Conservation (phyloP, 2,113 vertebrate species). For the Phylloscopus trochilus region DNA sequence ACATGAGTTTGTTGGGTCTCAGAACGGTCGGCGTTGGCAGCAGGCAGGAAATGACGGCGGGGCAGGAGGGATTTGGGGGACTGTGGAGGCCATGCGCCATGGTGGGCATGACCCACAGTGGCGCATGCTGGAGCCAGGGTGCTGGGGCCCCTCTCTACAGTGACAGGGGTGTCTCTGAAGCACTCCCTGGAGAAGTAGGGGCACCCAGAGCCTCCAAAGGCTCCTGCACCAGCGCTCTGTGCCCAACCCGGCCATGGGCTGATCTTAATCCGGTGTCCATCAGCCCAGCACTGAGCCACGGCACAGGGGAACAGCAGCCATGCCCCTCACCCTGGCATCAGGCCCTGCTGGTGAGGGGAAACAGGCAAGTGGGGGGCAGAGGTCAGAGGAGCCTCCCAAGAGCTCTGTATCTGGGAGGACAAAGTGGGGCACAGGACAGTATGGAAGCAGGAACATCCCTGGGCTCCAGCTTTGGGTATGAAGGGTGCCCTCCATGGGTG, state of each 20-base stretch:
- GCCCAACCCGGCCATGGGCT: rapidly evolving
- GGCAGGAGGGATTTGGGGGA: neutral
- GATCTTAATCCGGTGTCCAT: rapidly evolving
- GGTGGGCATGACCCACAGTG: neutral
- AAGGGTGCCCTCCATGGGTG: neutral
- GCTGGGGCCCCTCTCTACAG: neutral
- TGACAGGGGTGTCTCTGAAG: neutral
- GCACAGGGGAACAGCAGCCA: rapidly evolving
- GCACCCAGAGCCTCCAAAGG: neutral
- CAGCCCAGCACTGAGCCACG: neutral
- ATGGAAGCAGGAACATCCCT: rapidly evolving
- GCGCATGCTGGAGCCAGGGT: rapidly evolving
- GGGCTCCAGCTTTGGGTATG: rapidly evolving
- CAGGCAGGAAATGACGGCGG: neutral
- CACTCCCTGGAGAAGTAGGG: neutral
- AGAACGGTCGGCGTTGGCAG: neutral
- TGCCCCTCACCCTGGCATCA: neutral
- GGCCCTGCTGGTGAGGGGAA: neutral
- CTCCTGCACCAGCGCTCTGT: neutral
- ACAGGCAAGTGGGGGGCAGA: neutral
- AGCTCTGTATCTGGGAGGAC: neutral
- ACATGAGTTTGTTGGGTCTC: slow-evolving; percentile 49
- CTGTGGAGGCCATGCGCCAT: no score
- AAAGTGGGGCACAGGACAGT: rapidly evolving
- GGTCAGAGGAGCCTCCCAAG: neutral